Evolutionary conservation across 2,888 invertebrate species (phyloP), one percentile per base, ranked within the genome.

Genomic region (Agrotis clavis): DNA sequence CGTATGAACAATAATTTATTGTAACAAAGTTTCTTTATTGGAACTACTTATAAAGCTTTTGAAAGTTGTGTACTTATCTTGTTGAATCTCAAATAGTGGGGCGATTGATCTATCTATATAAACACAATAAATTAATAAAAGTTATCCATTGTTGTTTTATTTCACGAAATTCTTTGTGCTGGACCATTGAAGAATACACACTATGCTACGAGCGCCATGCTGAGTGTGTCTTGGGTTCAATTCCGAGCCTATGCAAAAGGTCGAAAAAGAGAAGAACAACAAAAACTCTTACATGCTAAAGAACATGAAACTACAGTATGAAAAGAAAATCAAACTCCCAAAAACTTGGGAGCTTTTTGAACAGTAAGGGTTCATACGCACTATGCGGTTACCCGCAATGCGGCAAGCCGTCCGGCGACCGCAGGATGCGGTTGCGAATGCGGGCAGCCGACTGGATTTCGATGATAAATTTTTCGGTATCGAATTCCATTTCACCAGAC

Each of bases 11-110:
- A 83, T 78, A 77, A 74, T 67, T 71, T 67, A 79, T 63, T 72
- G 67, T 83, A 79, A 81, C 67, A 30, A 70, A 67, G 53, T 75
- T 72, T 79, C 71, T 77, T 76, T 67, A 59, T 74, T 62, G 71
- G 54, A 74, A 79, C 79, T 83, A 72, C 64, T 79, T 63, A 54
- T 79, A 67, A 91, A 84, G 94, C 93, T 94, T 94, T 90, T 82
- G 83, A 88, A 90, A 88, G 85, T 87, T 85, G 83, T 92, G 90
- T 92, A 91, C 86, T 88, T 92, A 92, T 91, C 92, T 93, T 94
- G 94, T 94, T 94, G 87, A 89, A 88, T 91, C 92, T 92, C 92
- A 88, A 86, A 91, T 92, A 93, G 92, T 90, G 89, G 91, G 90
- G 91, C 89, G 83, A 86, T 87, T 88, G 86, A 81, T 88, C 87